These are phyloP conservation scores for Grapholita molesta DNA, from an alignment of 1,140 invertebrate genomes.

Conservation along the genomic window DNA sequence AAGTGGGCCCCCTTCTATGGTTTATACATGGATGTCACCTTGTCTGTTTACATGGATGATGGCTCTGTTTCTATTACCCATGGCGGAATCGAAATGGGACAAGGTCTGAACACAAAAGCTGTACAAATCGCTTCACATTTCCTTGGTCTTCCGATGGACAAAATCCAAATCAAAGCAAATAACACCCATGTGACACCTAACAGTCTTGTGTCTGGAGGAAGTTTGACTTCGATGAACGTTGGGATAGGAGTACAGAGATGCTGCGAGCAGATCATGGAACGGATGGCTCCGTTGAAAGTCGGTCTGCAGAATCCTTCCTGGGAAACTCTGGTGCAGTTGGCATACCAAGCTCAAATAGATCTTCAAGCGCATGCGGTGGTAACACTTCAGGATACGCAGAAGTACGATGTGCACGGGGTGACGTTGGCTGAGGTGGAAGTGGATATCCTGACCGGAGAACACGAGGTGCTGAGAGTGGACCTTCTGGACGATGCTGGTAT, in stretches of 20 bases:
- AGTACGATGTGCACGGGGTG: slow-evolving; percentile 79
- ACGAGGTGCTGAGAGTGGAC: slow-evolving; percentile 81
- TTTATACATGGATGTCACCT: slow-evolving; percentile 78
- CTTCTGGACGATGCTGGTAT: slow-evolving; percentile 84
- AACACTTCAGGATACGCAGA: slow-evolving; percentile 76
- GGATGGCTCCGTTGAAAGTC: slow-evolving; percentile 79
- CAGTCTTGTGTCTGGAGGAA: slow-evolving; percentile 79
- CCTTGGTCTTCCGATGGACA: slow-evolving; percentile 81
- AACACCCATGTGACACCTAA: slow-evolving; percentile 79
- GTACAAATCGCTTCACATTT: slow-evolving; percentile 83
- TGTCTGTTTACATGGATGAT: slow-evolving; percentile 84
- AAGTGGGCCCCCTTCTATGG: slow-evolving; percentile 76
- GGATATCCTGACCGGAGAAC: slow-evolving; percentile 86
- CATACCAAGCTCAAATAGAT: slow-evolving; percentile 77
- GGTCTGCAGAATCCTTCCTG: slow-evolving; percentile 76
- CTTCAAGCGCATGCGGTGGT: slow-evolving; percentile 77
- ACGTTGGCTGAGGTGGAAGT: slow-evolving; percentile 83
- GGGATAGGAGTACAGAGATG: slow-evolving; percentile 79
- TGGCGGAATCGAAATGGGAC: slow-evolving; percentile 88
- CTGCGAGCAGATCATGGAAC: slow-evolving; percentile 79
- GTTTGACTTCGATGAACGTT: slow-evolving; percentile 40
- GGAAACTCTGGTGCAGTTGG: slow-evolving; percentile 78
- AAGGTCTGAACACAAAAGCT: slow-evolving; percentile 86
- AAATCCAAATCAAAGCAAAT: slow-evolving; percentile 81
- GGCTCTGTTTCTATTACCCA: slow-evolving; percentile 85